Percentiles rank a stretch among this genome's conserved stretches.
phyloP scores from a whole-genome alignment of 2,113 vertebrate species.

The Pelmatolapia mariae region DNA sequence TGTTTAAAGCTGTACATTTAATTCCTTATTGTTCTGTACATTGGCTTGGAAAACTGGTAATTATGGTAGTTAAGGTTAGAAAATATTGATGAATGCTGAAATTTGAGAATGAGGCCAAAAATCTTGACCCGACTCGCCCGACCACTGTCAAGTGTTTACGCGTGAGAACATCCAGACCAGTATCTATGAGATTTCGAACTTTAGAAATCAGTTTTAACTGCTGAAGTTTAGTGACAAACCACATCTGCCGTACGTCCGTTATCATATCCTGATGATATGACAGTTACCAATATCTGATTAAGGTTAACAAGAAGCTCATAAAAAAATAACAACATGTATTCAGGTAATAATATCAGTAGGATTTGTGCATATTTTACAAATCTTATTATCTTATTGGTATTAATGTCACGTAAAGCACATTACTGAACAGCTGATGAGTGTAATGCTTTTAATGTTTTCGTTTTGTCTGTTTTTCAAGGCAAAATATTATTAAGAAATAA shows the following conservation, averaged over 20 bases:
- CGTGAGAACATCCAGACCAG: neutral
- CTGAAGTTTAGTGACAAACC: neutral
- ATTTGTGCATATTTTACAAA: neutral
- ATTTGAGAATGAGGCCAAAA: neutral
- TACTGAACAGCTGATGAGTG: neutral
- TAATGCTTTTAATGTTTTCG: neutral
- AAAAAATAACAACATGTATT: neutral
- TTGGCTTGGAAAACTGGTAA: neutral
- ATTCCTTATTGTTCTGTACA: neutral
- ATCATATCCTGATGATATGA: neutral
- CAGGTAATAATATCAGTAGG: neutral
- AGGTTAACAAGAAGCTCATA: neutral
- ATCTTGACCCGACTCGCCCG: neutral
- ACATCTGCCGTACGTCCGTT: neutral
- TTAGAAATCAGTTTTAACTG: neutral
- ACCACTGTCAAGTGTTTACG: neutral
- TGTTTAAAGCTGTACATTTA: neutral
- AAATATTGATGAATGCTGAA: neutral
- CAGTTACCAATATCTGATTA: neutral
- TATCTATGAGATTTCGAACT: neutral
- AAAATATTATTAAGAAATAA: neutral
- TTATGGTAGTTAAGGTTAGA: neutral
- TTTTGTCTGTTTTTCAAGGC: neutral
- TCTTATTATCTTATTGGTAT: neutral
- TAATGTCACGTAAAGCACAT: neutral